Evolutionary conservation across 2,888 invertebrate species (phyloP).

Genomic region (Clivina fossor): DNA sequence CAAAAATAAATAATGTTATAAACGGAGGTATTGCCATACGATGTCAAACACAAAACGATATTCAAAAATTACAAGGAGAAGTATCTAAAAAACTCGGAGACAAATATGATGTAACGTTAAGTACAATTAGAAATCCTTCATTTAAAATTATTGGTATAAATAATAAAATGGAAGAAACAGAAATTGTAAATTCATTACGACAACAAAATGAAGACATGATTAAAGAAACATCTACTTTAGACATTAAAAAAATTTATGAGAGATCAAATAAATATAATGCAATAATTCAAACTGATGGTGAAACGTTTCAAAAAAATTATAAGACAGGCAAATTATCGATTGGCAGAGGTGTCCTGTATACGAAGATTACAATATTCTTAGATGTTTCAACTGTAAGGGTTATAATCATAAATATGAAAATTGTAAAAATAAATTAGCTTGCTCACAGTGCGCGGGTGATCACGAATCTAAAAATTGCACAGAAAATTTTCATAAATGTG

Average conservation of each 20-base stretch:
- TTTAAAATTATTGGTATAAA: not conserved
- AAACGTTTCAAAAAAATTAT: too few relatives aligned
- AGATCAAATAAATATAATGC: not conserved
- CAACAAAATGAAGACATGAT: constrained; percentile 2
- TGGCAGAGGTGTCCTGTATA: too few relatives aligned
- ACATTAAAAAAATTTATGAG: not conserved
- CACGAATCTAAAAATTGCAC: too few relatives aligned
- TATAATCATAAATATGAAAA: too few relatives aligned
- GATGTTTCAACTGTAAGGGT: too few relatives aligned
- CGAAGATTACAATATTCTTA: too few relatives aligned
- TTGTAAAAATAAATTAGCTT: too few relatives aligned
- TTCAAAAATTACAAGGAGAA: not conserved
- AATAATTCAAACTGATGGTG: not conserved
- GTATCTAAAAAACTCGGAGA: not conserved
- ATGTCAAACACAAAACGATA: constrained; percentile 2
- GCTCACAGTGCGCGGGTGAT: too few relatives aligned
- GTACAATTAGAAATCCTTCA: not conserved
- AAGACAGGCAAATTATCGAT: too few relatives aligned
- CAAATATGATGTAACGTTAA: not conserved
- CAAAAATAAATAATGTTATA: not conserved
- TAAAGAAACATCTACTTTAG: not conserved
- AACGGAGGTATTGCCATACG: constrained; percentile 3
- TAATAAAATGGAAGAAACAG: not conserved
- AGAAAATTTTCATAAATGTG: too few relatives aligned
- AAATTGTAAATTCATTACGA: not conserved